phyloP scores from a whole-genome alignment of 2,888 invertebrate species.

The Hyalella azteca region DNA sequence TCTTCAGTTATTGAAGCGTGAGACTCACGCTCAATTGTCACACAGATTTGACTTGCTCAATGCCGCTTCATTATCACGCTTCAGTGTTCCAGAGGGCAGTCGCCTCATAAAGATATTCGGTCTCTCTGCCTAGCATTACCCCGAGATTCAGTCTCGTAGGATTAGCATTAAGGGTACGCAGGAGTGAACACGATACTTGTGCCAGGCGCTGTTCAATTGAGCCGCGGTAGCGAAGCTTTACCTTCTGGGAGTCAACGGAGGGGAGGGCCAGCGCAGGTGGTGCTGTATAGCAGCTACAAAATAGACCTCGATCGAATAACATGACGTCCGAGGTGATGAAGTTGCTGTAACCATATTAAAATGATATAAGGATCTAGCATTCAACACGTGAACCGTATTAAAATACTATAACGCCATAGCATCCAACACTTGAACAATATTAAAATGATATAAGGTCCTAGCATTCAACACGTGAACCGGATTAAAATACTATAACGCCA shows the following conservation, averaged over 20 bases:
- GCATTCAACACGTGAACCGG: too few relatives aligned
- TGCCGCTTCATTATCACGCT: constrained; percentile 26
- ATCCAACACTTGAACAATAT: too few relatives aligned
- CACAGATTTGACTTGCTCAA: constrained; percentile 37
- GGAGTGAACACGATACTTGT: not conserved
- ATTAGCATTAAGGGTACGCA: not conserved
- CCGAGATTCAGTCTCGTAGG: not conserved
- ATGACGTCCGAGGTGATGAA: not conserved
- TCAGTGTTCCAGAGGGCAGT: constrained; percentile 21
- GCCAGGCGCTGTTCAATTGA: constrained; percentile 3
- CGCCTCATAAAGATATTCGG: constrained; percentile 3
- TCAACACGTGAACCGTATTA: too few relatives aligned
- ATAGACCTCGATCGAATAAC: not conserved
- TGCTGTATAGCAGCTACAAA: not conserved
- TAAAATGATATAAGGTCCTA: too few relatives aligned
- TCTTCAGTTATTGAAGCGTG: not conserved
- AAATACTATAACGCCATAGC: too few relatives aligned
- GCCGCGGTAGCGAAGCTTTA: not conserved
- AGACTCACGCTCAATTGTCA: constrained; percentile 23
- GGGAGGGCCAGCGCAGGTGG: constrained; percentile 8
- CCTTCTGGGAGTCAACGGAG: not conserved
- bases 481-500: too few relatives aligned
- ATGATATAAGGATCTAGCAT: too few relatives aligned
- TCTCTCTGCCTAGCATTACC: not conserved
- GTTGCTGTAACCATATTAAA: too few relatives aligned